Base-by-base conservation (phyloP, 2,888 invertebrate genomes). In the Leptopilina drosophilae region DNA sequence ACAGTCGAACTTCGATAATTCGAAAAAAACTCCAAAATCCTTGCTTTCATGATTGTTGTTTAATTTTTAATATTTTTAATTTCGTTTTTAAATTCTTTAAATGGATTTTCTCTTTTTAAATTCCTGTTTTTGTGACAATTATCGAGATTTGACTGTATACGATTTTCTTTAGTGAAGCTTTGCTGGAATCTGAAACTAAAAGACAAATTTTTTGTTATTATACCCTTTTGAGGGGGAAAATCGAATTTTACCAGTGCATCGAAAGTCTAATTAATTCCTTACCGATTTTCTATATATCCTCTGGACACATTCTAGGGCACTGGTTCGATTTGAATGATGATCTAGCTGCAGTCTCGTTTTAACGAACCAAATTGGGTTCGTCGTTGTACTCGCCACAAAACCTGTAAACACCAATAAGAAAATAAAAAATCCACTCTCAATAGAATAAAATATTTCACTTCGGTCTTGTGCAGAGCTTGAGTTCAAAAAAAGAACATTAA, bases 281-380 rank as follows among this genome's bases (percentile, higher is more conserved):
- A 96, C 97, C 92, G 95, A 95, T 92, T 95, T 95, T 82, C 94
- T 93, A 92, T 97, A 97, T 93, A 97, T 97, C 93, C 95, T 95
- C 88, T 95, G 94, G 84, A 97, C 95, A 90, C 97, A 97, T 91
- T 97, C 95, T 87, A 95, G 89, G 69, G 96, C 96, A 59, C 95
- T 95, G 90, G 95, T 95, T 87, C 95, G 95, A 84, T 92, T 91
- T 80, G 92, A 88, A 82, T 91, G 88, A 86, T 95, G 95, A 93
- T 99, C 98, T 88, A 99, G 94, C 92, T 99, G 99, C 80, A 99
- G 94, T 82, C 99, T 95, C 69, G 99, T 99, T 93, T 99, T 99
- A 81, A 99, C 97, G 92, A 99, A 98, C 99, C 99, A 99, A 90
- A 99, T 98, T 77, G 99, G 99, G 93, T 99, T 99, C 81, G 99